Conservation (phyloP, 2,113 vertebrate genomes). For the Pithys albifrons region DNA sequence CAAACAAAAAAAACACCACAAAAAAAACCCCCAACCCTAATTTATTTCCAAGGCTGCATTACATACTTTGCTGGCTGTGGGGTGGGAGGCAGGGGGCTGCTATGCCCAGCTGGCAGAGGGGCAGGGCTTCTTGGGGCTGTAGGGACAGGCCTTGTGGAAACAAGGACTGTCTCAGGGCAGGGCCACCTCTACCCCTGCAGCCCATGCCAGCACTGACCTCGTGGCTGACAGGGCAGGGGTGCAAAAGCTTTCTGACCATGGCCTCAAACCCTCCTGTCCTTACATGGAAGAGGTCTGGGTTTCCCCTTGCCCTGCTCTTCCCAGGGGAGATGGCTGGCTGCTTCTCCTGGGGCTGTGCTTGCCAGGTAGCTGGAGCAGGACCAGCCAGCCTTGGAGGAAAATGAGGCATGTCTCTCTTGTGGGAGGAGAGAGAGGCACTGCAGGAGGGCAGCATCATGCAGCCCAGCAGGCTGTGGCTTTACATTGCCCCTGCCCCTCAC, state of each 20-base stretch:
- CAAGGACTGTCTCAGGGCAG: accelerated
- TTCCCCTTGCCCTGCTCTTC: not conserved
- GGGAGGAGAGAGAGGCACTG: not conserved
- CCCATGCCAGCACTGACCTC: accelerated
- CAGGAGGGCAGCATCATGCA: accelerated
- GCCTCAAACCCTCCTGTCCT: not conserved
- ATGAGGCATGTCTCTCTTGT: not conserved
- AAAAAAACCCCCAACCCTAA: not conserved
- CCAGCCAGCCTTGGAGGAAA: not conserved
- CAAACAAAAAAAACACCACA: not conserved
- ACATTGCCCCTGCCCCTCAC: not conserved
- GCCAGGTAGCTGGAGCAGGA: not conserved
- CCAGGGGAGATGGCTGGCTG: not conserved
- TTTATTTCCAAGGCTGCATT: not conserved
- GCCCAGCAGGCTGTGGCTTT: not conserved
- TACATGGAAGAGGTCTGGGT: accelerated
- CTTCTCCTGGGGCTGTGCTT: not conserved
- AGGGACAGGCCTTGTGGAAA: not conserved
- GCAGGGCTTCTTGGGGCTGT: accelerated
- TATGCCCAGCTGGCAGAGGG: accelerated
- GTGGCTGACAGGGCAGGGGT: not conserved
- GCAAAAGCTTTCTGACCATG: accelerated
- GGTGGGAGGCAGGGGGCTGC: not conserved
- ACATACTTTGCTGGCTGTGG: not conserved
- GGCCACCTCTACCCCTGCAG: too few species aligned